Evolutionary conservation across 2,113 vertebrate species (phyloP).

Genomic region (Oryzias curvinotus): DNA sequence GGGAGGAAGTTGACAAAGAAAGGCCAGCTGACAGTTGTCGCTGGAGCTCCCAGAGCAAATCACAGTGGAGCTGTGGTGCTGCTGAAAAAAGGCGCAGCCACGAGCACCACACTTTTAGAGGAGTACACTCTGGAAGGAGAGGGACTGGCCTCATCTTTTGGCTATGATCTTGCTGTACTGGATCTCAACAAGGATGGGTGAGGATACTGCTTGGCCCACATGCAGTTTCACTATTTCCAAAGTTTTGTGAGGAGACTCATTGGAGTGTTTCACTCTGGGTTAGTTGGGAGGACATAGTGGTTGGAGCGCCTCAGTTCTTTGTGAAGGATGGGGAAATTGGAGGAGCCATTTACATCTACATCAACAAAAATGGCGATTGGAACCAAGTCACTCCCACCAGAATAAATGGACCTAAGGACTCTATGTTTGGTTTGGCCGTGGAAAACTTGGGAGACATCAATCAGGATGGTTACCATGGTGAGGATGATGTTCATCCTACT

Average conservation of each 20-base stretch:
- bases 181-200: slow-evolving; percentile 93
- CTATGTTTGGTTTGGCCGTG: slow-evolving; percentile 95
- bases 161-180: slow-evolving; percentile 92
- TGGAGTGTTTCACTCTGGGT: background rate
- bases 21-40: slow-evolving; percentile 88
- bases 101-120: slow-evolving; percentile 62
- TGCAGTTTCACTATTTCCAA: background rate
- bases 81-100: slow-evolving; percentile 71
- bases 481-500: slow-evolving; percentile 2
- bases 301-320: slow-evolving; percentile 96
- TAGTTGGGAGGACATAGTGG: slow-evolving; percentile 95
- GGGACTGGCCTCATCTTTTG: slow-evolving; percentile 94
- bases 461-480: slow-evolving; percentile 62
- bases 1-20: slow-evolving; percentile 83
- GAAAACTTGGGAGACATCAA: slow-evolving; percentile 82
- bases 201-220: slow-evolving; percentile 8
- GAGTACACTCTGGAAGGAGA: slow-evolving; percentile 88
- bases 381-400: slow-evolving; percentile 75
- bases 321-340: slow-evolving; percentile 86
- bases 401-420: slow-evolving; percentile 85
- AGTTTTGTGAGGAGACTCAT: background rate
- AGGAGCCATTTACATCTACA: slow-evolving; percentile 89
- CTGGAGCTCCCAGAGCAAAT: slow-evolving; percentile 92
- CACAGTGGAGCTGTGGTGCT: slow-evolving; percentile 92
- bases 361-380: slow-evolving; percentile 88